Conservation (phyloP, 2,113 vertebrate species). For the Mandrillus leucophaeus region DNA sequence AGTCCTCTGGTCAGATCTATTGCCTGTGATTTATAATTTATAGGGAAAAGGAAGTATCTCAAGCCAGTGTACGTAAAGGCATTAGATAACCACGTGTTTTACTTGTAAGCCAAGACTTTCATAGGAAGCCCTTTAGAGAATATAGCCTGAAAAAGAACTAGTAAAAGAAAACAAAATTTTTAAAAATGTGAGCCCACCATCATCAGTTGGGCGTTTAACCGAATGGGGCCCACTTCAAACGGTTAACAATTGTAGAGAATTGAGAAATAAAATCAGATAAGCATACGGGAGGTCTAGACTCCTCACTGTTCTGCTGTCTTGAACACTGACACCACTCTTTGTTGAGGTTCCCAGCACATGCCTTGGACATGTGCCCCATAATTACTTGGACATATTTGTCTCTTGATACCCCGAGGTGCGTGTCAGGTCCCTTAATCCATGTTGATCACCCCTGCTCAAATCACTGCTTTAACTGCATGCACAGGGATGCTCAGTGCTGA, state of each 20-base stretch:
- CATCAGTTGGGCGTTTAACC: neutral
- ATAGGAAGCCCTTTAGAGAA: neutral
- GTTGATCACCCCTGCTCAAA: neutral
- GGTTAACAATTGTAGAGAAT: neutral
- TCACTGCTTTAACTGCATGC: neutral
- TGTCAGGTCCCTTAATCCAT: neutral
- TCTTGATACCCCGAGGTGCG: neutral
- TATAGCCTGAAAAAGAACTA: constrained; percentile 6
- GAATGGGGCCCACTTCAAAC: neutral
- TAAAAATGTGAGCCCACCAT: neutral
- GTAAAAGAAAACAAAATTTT: neutral
- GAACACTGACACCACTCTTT: neutral
- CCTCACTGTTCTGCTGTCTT: neutral
- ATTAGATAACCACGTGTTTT: constrained; percentile 38
- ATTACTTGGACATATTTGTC: neutral
- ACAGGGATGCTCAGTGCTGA: neutral
- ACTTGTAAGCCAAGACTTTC: constrained; percentile 54
- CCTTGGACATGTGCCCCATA: neutral
- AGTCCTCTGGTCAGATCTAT: neutral
- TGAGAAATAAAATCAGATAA: neutral
- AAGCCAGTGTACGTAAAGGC: neutral
- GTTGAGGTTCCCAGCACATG: neutral
- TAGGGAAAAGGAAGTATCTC: constrained; percentile 28
- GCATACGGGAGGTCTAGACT: neutral
- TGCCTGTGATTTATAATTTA: constrained; percentile 38